Evolutionary conservation across 2,113 vertebrate species (phyloP).

Genomic region (Protobothrops mucrosquamatus): DNA sequence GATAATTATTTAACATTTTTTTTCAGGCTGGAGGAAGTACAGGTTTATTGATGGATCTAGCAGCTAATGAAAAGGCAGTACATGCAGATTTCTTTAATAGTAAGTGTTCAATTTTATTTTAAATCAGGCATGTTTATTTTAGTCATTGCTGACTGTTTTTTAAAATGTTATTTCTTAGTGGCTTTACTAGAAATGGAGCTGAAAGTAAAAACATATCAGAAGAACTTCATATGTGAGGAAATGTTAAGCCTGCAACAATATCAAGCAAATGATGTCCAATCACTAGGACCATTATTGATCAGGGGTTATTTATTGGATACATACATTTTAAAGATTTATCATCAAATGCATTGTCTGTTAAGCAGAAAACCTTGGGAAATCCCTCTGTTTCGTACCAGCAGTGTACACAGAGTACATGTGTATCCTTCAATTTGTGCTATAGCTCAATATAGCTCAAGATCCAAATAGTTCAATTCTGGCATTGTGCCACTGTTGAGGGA

Average conservation of each 20-base stretch:
- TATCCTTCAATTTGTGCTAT: background rate
- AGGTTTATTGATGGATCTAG: conserved; percentile 93
- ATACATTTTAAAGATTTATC: background rate
- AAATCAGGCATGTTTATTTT: background rate
- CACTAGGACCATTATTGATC: background rate
- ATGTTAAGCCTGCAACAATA: background rate
- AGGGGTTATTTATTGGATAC: background rate
- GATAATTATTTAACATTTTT: background rate
- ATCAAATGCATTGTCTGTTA: background rate
- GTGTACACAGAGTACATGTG: background rate
- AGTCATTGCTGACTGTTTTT: background rate
- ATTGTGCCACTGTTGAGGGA: background rate
- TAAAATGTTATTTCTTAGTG: background rate
- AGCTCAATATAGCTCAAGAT: background rate
- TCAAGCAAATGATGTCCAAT: background rate
- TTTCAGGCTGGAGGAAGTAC: conserved; percentile 93
- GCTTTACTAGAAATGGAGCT: background rate
- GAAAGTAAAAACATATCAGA: background rate
- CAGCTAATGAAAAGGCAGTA: conserved; percentile 94
- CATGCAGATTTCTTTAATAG: conserved; percentile 96
- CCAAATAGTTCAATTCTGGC: background rate
- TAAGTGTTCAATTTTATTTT: conserved; percentile 55
- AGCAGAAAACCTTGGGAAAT: background rate
- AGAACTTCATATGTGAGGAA: background rate
- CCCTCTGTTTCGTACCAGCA: background rate